Evolutionary conservation across 64 coral and sea anemone species (phyloP).

Genomic region (Trachythela sp.): DNA sequence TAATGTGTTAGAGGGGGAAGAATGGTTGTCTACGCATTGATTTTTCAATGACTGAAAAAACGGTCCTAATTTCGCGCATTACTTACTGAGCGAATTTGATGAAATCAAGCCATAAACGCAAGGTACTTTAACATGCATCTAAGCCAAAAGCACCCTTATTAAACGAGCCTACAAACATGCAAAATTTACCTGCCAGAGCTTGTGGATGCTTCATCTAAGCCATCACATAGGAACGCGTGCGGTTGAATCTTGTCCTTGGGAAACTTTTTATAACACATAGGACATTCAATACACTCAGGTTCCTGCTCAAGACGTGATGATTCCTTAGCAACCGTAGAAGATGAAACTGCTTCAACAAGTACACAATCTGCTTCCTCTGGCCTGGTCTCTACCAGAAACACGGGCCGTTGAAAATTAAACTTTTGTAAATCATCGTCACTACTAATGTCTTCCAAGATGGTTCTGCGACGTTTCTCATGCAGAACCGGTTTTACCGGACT

Average conservation of each 20-base stretch:
- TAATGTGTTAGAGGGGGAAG: too few species aligned
- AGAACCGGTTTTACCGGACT: neutral
- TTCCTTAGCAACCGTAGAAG: neutral
- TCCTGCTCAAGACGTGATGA: neutral
- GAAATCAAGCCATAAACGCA: too few species aligned
- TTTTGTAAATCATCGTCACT: neutral
- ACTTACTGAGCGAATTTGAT: too few species aligned
- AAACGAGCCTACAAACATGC: too few species aligned
- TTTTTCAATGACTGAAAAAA: too few species aligned
- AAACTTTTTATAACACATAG: neutral
- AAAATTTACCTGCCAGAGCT: too few species aligned
- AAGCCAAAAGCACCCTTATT: too few species aligned
- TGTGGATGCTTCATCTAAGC: neutral
- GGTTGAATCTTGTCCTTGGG: neutral
- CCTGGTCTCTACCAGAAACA: neutral
- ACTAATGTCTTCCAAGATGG: neutral
- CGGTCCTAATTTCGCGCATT: too few species aligned
- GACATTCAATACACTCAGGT: neutral
- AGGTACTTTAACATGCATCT: too few species aligned
- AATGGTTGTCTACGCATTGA: too few species aligned
- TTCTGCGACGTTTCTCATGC: neutral
- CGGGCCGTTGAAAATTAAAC: neutral
- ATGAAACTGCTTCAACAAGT: neutral
- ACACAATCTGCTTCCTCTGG: neutral
- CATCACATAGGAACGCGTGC: neutral